Percentiles rank a stretch among this genome's conserved stretches.
Conservation (phyloP, 2,888 invertebrate genomes). For the Willowsia nigromaculata region DNA sequence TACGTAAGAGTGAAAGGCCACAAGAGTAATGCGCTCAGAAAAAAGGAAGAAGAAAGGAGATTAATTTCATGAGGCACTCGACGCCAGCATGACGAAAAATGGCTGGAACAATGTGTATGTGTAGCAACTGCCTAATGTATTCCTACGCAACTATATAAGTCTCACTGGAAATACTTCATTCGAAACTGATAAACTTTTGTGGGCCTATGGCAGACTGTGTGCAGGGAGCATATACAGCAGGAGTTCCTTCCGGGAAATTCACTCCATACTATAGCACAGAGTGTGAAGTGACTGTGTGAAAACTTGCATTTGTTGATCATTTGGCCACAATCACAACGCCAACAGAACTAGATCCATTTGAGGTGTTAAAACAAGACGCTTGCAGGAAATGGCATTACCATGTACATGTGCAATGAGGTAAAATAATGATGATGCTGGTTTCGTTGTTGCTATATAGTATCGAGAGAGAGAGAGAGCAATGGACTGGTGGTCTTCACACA, state of each 20-base stretch:
- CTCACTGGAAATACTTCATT: too few relatives aligned
- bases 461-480: background rate
- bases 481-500: background rate
- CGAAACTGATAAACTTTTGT: too few relatives aligned
- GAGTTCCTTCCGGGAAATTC: background rate
- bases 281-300: constrained; percentile 37
- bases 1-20: constrained; percentile 35
- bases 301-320: constrained; percentile 47
- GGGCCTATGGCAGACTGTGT: background rate
- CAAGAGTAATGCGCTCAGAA: constrained; percentile 33
- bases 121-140: background rate
- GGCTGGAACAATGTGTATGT: background rate
- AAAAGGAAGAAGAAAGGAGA: constrained; percentile 48
- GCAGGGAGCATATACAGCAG: background rate
- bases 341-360: background rate
- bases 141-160: too few relatives aligned
- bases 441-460: background rate
- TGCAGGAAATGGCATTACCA: background rate
- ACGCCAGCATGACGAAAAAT: constrained; percentile 31
- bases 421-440: background rate
- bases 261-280: background rate
- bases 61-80: constrained; percentile 72
- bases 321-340: background rate
- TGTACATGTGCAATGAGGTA: background rate
- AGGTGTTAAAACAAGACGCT: background rate